phyloP scores from a whole-genome alignment of 2,797 vertebrate genomes.

The Amazonetta brasiliensis region DNA sequence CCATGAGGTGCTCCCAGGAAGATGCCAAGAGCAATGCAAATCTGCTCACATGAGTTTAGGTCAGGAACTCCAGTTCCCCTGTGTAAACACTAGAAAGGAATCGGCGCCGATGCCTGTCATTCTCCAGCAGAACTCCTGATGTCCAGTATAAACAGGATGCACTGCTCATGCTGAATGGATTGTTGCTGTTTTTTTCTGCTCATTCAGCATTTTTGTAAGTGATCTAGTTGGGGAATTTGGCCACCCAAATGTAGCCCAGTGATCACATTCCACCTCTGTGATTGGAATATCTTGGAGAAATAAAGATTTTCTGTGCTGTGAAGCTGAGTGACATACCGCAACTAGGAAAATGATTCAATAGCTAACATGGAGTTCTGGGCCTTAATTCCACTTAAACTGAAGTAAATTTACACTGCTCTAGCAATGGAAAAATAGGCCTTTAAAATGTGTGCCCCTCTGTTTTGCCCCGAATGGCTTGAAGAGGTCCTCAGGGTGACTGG shows the following conservation, averaged over 20 bases:
- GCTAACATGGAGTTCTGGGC: not conserved
- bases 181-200: not conserved
- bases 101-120: rapidly evolving
- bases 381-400: not conserved
- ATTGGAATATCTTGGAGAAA: not conserved
- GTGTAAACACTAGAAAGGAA: not conserved
- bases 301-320: not conserved
- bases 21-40: not conserved
- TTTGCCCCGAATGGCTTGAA: not conserved
- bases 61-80: not conserved
- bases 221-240: not conserved
- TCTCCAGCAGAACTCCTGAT: not conserved
- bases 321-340: not conserved
- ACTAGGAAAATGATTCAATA: not conserved
- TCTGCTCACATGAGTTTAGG: not conserved
- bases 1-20: not conserved
- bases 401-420: not conserved
- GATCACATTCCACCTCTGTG: rapidly evolving
- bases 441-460: not conserved
- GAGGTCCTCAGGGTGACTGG: not conserved
- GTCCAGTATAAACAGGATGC: not conserved
- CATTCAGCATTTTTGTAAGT: not conserved
- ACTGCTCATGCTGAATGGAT: not conserved
- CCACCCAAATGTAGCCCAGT: not conserved
- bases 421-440: not conserved